Evolutionary conservation across 2,797 vertebrate genomes (phyloP), one percentile per base, ranked within the genome.

Genomic region (Synanceia verrucosa): DNA sequence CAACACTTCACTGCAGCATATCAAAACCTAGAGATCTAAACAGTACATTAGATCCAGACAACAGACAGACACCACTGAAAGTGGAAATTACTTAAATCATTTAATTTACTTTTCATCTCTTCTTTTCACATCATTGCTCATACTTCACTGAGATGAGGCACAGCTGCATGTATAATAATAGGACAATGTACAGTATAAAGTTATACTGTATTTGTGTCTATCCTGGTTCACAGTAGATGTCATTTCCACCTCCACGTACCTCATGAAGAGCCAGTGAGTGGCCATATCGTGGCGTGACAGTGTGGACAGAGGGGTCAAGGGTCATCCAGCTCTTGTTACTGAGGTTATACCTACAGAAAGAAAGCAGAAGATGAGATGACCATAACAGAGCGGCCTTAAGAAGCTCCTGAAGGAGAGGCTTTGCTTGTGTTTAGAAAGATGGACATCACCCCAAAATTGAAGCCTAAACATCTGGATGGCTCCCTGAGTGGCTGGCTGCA

Each of bases 221-320:
- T 37, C 34, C 60, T 14, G 23, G 7, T 9, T 33, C n/a, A 12
- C 1, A 13, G 13, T 4, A 18, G 6, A 64, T n/a, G 6, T 34
- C 8, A 5, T 37, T 36, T 36, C 18, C 12, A 3, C 18, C 26
- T 23, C 6, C 41, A 64, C 63, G 11, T 83, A 98, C 98, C 95
- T 97, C 85, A 13, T 98, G 70, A 2, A 96, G 81, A 0, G 96
- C 96, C 85, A 98, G 14, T 0, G 98, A 98, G 84, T 99, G 98
- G 12, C 98, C 97, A 0, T 99, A 99, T 86, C 98, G 93, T 3
- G 96, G 95, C n/a, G 94, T 93, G 3, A 98, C 93, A 0, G 88
- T 86, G 88, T 97, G 96, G 76, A 95, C 96, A 0, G 96, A 95
- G 56, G 6, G 91, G 76, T 95, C 94, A 34, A 99, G 91, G 21